These are phyloP conservation scores for Calephelis nemesis DNA, from an alignment of 1,140 invertebrate species.

Conservation along the genomic window DNA sequence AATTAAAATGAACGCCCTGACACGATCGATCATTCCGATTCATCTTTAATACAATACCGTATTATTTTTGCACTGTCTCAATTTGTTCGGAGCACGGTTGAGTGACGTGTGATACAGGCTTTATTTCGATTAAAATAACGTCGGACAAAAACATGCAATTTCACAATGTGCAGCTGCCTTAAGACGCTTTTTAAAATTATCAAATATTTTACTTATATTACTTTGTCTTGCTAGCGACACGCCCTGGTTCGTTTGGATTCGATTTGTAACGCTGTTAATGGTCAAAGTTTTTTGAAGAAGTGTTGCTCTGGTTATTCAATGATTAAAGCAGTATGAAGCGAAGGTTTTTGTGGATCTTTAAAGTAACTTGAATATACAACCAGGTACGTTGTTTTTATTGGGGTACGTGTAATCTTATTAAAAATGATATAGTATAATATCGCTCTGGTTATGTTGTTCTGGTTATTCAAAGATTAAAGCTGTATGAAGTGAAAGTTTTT, in stretches of 20 bases:
- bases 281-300: not conserved
- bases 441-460: no score
- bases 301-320: not conserved
- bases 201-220: not conserved
- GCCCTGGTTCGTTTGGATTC: slow-evolving; percentile 6
- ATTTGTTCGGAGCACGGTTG: slow-evolving; percentile 58
- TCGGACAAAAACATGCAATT: slow-evolving; percentile 42
- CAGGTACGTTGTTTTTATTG: no score
- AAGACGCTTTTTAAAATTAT: slow-evolving; percentile 15
- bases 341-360: not conserved
- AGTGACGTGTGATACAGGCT: slow-evolving; percentile 62
- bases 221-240: slow-evolving; percentile 4
- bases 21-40: slow-evolving; percentile 76
- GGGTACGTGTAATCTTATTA: no score
- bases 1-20: slow-evolving; percentile 76
- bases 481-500: not conserved
- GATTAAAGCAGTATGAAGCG: slow-evolving; percentile 1
- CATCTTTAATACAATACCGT: slow-evolving; percentile 70
- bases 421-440: no score
- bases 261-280: not conserved
- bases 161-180: slow-evolving; percentile 31
- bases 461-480: slow-evolving; percentile 2
- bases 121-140: slow-evolving; percentile 54
- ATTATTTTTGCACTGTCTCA: slow-evolving; percentile 74
- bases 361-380: no score